Evolutionary conservation across 2,113 vertebrate species (phyloP), one percentile per base, ranked within the genome.

Genomic region (Scomber japonicus): DNA sequence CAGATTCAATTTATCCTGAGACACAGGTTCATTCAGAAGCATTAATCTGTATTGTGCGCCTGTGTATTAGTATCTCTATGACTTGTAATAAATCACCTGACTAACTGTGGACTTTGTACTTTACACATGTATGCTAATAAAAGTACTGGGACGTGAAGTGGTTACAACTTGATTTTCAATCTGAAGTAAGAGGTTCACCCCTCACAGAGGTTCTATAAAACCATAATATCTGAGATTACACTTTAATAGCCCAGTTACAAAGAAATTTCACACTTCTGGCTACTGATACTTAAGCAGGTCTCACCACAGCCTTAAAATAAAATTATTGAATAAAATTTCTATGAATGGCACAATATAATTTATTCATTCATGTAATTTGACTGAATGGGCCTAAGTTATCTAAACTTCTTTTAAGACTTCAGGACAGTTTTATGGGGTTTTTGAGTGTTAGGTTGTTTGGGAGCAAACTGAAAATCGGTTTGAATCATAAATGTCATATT

Each of bases 101-200:
- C 56, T 75, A 31, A 30, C 19, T 30, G 16, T 21, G 77, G 64
- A 82, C 71, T 82, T 89, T 80, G 71, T 55, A 71, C 50, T 77
- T 51, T 48, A 63, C 27, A 70, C 59, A 11, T 48, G 3, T 45
- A 27, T 0, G 27, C 24, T 31, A 54, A 68, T 82, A 65, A 77
- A 85, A 51, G 19, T 11, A 50, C 3, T 14, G 17, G 3, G n/a
- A 21, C 11, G 19, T 61, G 19, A 15, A 5, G 3, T 19, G 8
- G 0, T 55, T 73, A 55, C 15, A 50, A 21, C 19, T 13, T 31
- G 19, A 57, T 53, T 75, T 30, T 21, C 17, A 19, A 16, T 16
- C 21, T 54, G 9, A 21, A 17, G 16, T 59, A 10, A 13, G 35
- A 40, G 35, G 35, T n/a, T 44, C 5, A 17, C 75, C 17, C 24